Evolutionary conservation across 2,888 invertebrate genomes (phyloP).

Genomic region (Crossocerus cetratus): DNA sequence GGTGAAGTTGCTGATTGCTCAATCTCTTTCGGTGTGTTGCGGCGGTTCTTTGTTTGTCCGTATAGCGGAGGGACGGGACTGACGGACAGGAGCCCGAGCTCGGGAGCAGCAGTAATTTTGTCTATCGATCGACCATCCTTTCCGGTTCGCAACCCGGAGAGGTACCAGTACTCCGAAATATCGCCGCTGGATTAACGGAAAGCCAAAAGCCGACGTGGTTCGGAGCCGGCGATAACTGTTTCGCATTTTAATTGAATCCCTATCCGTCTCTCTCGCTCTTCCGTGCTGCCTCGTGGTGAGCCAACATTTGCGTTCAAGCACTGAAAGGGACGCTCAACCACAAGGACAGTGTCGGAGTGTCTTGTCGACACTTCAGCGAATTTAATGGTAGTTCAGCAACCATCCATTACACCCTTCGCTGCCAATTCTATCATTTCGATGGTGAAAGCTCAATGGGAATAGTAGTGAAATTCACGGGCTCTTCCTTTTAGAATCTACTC

Average conservation of each 20-base stretch:
- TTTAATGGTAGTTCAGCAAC: no score
- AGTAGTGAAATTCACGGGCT: not conserved
- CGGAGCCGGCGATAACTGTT: conserved; percentile 28
- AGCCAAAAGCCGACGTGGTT: conserved; percentile 35
- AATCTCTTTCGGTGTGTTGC: no score
- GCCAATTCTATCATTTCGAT: no score
- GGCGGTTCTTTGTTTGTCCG: no score
- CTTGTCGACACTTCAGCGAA: no score
- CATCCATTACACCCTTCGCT: no score
- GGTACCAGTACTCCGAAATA: conserved; percentile 19
- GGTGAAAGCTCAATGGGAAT: not conserved
- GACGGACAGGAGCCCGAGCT: no score
- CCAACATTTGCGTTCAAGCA: not conserved
- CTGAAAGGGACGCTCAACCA: no score
- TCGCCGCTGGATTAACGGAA: conserved; percentile 40
- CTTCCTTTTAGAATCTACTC: no score
- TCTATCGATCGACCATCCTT: conserved; percentile 22
- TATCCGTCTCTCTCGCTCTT: conserved; percentile 5
- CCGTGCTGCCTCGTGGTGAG: not conserved
- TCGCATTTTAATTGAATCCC: conserved; percentile 48
- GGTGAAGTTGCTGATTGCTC: no score
- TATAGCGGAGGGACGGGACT: no score
- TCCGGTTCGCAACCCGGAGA: conserved; percentile 17
- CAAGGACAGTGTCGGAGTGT: no score
- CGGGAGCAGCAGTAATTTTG: conserved; percentile 23